Evolutionary conservation across 2,113 vertebrate genomes (phyloP), one percentile per base, ranked within the genome.

Genomic region (Clarias gariepinus): DNA sequence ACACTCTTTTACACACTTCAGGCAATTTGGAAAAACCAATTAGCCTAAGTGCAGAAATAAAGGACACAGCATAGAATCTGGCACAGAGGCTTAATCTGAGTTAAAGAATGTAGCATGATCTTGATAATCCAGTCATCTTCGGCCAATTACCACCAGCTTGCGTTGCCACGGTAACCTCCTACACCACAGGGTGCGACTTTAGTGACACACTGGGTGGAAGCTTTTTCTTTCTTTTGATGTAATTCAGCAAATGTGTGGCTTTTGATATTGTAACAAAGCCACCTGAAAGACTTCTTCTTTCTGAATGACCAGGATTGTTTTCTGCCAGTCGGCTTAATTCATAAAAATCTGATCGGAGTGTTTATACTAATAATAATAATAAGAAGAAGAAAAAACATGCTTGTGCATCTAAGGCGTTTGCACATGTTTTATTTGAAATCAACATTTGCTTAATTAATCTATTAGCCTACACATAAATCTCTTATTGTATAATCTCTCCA

Each of bases 141-240:
- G 41, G 30, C 63, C 76, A 69, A 83, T 83, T 61, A 55, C 28
- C 41, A 57, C 3, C 11, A 64, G 81, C 33, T 11, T 30, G 41
- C 0, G n/a, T 84, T 89, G 68, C 85, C 68, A 33, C 23, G 25
- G 85, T 74, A 81, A 87, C 85, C 58, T 68, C 60, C 58, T 68
- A 36, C 76, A 84, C 66, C 66, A 88, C 63, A 82, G 61, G 71
- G n/a, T 28, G 58, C 76, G 76, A 74, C 53, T 84, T 52, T 53
- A 36, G 41, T 30, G 13, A 58, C 10, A 30, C 74, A 71, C 25
- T 41, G n/a, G 13, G 28, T 18, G 4, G 21, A 11, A 9, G 23
- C 23, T 63, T 52, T n/a, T 36, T 66, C 33, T 66, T 30, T 57
- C 47, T 60, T 52, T 69, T 19, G 15, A 36, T 82, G 52, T 76